These are phyloP conservation scores for Dreissena rostriformis DNA, from an alignment of 1,140 invertebrate species.

Conservation along the genomic window DNA sequence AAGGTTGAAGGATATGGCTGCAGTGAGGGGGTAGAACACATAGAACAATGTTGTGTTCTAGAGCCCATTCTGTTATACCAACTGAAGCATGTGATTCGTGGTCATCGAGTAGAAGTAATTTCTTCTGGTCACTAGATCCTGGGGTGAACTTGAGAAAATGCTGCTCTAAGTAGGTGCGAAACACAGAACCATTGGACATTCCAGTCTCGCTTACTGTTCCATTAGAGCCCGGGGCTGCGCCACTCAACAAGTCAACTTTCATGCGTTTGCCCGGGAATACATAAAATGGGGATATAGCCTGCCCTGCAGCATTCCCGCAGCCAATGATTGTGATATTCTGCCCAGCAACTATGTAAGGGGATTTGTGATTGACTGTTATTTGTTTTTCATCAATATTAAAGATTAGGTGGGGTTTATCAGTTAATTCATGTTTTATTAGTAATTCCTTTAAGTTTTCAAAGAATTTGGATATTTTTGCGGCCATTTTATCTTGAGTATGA, in stretches of 20 bases:
- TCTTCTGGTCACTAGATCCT: not conserved
- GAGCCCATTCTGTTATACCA: constrained; percentile 23
- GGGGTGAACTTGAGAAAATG: constrained; percentile 33
- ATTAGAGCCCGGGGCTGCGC: constrained; percentile 5
- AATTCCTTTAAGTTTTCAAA: constrained; percentile 33
- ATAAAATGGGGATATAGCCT: constrained; percentile 76
- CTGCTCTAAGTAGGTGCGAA: constrained; percentile 6
- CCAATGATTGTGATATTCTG: constrained; percentile 79
- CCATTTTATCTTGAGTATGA: constrained; percentile 31
- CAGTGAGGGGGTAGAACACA: constrained; percentile 7
- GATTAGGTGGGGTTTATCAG: constrained; percentile 63
- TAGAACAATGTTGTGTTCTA: constrained; percentile 7
- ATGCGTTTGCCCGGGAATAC: constrained; percentile 77
- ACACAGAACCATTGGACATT: constrained; percentile 17
- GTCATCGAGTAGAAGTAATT: constrained; percentile 31
- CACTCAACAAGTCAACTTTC: constrained; percentile 65
- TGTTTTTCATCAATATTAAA: constrained; percentile 58
- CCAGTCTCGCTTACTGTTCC: constrained; percentile 34
- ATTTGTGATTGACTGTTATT: constrained; percentile 51
- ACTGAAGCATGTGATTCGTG: constrained; percentile 27
- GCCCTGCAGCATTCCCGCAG: constrained; percentile 78
- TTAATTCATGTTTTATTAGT: constrained; percentile 57
- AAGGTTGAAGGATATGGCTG: constrained; percentile 25
- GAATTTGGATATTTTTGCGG: constrained; percentile 10
- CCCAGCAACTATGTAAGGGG: constrained; percentile 61